Conservation (phyloP, 2,113 vertebrate species). For the Aramus guarauna region DNA sequence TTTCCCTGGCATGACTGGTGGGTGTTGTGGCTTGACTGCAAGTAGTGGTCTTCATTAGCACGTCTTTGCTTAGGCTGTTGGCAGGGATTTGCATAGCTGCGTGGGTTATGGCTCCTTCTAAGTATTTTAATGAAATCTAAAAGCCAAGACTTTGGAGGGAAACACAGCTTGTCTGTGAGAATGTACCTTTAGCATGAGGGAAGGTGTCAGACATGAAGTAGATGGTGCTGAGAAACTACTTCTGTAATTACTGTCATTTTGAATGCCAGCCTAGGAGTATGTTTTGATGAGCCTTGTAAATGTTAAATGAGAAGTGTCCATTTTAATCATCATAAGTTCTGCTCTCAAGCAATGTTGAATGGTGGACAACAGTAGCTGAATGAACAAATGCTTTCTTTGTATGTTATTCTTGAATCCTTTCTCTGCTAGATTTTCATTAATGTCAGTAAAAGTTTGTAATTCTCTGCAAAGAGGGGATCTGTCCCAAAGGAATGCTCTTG, state of each 20-base stretch:
- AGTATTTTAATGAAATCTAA: neutral
- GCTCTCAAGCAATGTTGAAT: neutral
- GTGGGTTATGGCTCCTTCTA: neutral
- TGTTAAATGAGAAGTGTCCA: neutral
- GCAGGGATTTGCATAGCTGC: neutral
- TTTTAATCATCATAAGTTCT: neutral
- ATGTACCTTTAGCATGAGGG: neutral
- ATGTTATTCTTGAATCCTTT: neutral
- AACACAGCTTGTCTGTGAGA: neutral
- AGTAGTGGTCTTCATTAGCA: neutral
- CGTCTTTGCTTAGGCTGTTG: neutral
- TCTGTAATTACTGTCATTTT: neutral
- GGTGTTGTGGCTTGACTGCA: neutral
- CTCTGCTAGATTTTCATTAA: neutral
- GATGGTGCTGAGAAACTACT: neutral
- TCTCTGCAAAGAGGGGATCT: neutral
- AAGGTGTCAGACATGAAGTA: neutral
- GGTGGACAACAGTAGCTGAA: neutral
- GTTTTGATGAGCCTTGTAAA: neutral
- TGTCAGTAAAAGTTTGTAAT: neutral
- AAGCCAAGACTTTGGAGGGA: neutral
- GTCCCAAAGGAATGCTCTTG: neutral
- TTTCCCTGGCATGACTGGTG: neutral
- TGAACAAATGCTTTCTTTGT: rapidly evolving
- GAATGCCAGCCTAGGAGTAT: neutral